Base-by-base conservation (phyloP, 2,888 invertebrate genomes). In the Leucophora obtusa region DNA sequence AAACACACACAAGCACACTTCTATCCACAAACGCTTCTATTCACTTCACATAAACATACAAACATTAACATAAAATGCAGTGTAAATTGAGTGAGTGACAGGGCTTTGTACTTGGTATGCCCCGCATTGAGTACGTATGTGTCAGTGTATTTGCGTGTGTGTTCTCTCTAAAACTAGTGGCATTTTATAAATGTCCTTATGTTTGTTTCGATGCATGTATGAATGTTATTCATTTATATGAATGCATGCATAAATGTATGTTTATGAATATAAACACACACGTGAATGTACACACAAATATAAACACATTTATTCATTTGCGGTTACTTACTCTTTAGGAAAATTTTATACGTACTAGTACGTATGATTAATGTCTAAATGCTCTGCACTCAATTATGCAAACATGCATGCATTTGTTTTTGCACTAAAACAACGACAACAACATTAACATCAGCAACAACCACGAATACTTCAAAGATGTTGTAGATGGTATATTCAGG, bases 121-220 rank as follows among this genome's bases (percentile, higher is more conserved):
- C 14, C n/a, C n/a, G 43, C 43, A 33, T 3, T 33, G 43, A 47
- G 24, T 33, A 24, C 21, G 14, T 38, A 24, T 35, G 14, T 38
- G 21, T 53, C 43, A 47, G 43, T 63, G 54, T 56, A 11, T 43
- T 21, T 59, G 9, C 50, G 53, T 68, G 10, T 53, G 60, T 60
- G 28, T 28, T 28, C 7, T 2, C 11, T 11, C 11, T 38, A 47
- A n/a, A 47, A 14, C n/a, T 47, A 11, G 14, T 47, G n/a, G 38
- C 38, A 63, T 50, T 63, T 54, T 18, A 38, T 21, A 17, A 69
- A 43, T 50, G 58, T 58, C 18, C 56, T 85, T 82, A 85, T 85
- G 83, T 81, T 84, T 85, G 43, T 47, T 47, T 47, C 6, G 43
- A 47, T 47, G 43, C 43, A 82, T 79, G 75, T 83, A 78, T 83